Evolutionary conservation across 2,113 vertebrate genomes (phyloP).

Genomic region (Odocoileus hemionus): DNA sequence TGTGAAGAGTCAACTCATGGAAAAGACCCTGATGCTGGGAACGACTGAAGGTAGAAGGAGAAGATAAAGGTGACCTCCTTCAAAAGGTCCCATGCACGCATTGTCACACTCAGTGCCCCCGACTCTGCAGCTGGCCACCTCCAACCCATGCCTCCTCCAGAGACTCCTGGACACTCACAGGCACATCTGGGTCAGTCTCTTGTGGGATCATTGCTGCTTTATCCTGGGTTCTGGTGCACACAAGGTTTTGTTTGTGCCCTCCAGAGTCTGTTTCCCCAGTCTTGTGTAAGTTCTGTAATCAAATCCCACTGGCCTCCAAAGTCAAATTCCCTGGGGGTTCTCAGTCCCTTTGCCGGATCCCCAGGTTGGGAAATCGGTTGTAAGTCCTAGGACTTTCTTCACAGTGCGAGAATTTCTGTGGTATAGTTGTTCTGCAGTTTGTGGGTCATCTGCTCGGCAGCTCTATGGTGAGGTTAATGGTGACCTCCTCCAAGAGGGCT

Average conservation of each 20-base stretch:
- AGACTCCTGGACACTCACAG: neutral
- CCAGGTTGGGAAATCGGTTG: neutral
- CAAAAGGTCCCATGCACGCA: neutral
- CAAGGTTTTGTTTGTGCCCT: neutral
- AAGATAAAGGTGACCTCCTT: neutral
- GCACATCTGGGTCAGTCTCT: neutral
- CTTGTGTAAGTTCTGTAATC: neutral
- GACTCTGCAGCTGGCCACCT: accelerated
- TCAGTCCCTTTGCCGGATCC: neutral
- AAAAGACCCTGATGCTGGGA: neutral
- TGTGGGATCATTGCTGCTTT: neutral
- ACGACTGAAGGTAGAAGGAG: neutral
- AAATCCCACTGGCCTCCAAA: neutral
- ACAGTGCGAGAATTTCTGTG: neutral
- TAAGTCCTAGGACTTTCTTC: neutral
- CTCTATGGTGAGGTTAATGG: neutral
- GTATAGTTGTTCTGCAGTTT: neutral
- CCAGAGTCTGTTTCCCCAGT: neutral
- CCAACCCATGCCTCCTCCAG: neutral
- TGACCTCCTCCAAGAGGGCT: neutral
- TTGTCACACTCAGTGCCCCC: neutral
- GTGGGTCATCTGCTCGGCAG: neutral
- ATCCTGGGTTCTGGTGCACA: neutral
- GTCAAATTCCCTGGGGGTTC: neutral
- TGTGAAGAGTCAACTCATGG: neutral